Base-by-base conservation (phyloP, 2,113 vertebrate species). In the Garra rufa region DNA sequence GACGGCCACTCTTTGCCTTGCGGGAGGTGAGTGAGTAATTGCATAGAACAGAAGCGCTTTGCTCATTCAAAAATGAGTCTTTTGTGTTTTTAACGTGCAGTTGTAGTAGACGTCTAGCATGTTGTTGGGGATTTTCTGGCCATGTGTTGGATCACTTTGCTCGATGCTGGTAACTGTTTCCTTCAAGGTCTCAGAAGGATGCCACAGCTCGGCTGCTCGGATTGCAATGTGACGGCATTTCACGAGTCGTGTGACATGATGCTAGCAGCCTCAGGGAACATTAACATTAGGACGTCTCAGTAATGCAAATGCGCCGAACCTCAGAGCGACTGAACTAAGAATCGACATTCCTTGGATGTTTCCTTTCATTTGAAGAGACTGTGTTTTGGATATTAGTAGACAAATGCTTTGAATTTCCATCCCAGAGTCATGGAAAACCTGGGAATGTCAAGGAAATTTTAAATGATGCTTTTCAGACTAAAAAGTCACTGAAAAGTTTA, bases 1-100 rank as follows among this genome's bases (percentile, higher is more conserved):
- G 88, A 89, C 90, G 91, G 88, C 89, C 88, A 90, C 89, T 88
- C 86, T 86, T 88, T 88, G 88, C 83, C 86, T 90, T 85, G 65
- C 44, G 21, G 61, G 24, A 90, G 89, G 91, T 92, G 83, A 82
- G 91, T 85, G 85, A 84, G 38, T 44, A 57, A 48, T 80, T 73
- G 43, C 7, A 48, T 82, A 26, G 34, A 52, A 59, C 46, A 52
- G 38, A 41, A 17, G 9, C 7, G 30, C 19, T 57, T 41, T n/a
- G 9, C 9, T 14, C 13, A 8, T 77, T 57, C 14, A n/a, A 7
- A 38, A 57, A 30, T 8, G 1, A 30, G 50, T 55, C 4, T 77
- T 69, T 38, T 59, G 15, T 52, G 10, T 21, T 55, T 63, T 34
- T 48, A 81, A 63, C 41, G 24, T 81, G 61, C 15, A 19, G 43